Base-by-base conservation (phyloP, 2,888 invertebrate species). In the Tridacna gigas region DNA sequence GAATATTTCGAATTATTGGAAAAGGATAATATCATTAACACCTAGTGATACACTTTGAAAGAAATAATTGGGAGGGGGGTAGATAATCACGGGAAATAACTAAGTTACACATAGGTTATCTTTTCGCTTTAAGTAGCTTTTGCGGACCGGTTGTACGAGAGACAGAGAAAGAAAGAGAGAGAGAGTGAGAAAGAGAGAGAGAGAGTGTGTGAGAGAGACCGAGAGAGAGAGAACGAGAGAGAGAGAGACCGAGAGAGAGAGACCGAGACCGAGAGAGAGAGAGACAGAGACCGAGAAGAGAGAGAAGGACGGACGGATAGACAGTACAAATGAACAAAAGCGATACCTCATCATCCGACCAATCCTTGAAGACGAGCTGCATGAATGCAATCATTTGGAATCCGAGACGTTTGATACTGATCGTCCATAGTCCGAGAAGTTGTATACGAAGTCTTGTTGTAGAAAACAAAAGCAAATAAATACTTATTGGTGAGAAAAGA, bases 361-460 rank as follows among this genome's bases (percentile, higher is more conserved):
- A 94, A 83, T 94, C 93, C 74, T 92, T 90, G 83, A 94, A 93
- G 22, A 94, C 93, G 20, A 92, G 83, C 73, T 93, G 86, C 94
- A 94, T 93, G 83, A 94, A 93, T 20, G 92, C 92, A 56, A 94
- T 92, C 87, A 94, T 90, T 67, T 93, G 92, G 82, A 92, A 92
- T 0, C 94, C 94, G 9, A 94, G 89, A 63, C 93, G 78, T 86
- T 94, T 94, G 20, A 94, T 86, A 67, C 93, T 92, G n/a, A 91
- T 90, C 0, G 94, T 94, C 94, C 94, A 94, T 28, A 93, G 86
- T 0, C 94, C 91, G 20, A 94, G 81, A 69, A 94, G 86, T 87
- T 94, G 93, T 5, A 94, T 82, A 13, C 93, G 84, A 56, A 94
- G 84, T 83, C 94, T 94, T 37, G 7, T 37, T 37, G 37, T 37